These are phyloP conservation scores for Calliopum simillimum DNA, from an alignment of 2,888 invertebrate species.

Conservation along the genomic window DNA sequence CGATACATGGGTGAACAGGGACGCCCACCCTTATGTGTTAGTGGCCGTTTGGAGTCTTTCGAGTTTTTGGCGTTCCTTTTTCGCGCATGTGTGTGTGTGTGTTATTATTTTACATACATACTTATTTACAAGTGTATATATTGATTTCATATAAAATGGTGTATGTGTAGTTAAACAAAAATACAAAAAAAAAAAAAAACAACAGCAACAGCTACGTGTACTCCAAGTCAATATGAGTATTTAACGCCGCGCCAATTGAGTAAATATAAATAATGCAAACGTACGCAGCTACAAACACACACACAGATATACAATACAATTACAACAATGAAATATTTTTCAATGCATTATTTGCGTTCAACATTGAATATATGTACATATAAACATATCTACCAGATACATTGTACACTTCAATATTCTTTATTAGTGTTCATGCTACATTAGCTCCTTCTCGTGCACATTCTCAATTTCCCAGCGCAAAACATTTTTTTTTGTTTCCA, in stretches of 20 bases:
- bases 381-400: background rate
- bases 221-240: constrained; percentile 4
- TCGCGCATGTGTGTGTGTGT: background rate
- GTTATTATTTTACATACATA: too few species aligned
- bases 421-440: constrained; percentile 13
- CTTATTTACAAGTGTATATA: too few species aligned
- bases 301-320: background rate
- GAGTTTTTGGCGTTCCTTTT: too few species aligned
- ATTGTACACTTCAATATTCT: background rate
- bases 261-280: constrained; percentile 27
- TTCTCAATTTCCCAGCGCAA: too few species aligned
- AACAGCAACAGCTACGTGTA: background rate
- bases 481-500: too few species aligned
- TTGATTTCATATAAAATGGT: too few species aligned
- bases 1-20: constrained; percentile 21
- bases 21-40: constrained; percentile 25
- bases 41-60: background rate
- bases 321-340: background rate
- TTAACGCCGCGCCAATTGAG: constrained; percentile 30
- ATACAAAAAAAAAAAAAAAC: constrained; percentile 5
- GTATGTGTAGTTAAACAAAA: background rate
- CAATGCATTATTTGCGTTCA: background rate
- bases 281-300: constrained; percentile 3
- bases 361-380: background rate
- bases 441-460: constrained; percentile 1